Evolutionary conservation across 2,113 vertebrate species (phyloP).

Genomic region (Fregetta grallaria): DNA sequence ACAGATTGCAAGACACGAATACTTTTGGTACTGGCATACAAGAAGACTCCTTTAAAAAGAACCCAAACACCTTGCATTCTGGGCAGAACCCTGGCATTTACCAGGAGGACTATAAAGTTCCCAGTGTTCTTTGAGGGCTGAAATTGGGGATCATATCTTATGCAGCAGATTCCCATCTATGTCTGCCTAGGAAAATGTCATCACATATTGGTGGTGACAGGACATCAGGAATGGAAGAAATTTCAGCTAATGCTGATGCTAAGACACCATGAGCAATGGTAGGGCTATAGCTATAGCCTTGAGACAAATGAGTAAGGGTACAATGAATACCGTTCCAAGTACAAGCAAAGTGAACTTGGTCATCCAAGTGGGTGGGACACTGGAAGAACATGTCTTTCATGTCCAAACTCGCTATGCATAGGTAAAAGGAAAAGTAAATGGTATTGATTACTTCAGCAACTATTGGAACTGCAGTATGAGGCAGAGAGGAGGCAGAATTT

Average conservation of each 20-base stretch:
- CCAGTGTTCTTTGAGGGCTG: not conserved
- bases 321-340: not conserved
- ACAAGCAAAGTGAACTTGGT: not conserved
- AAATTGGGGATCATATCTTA: not conserved
- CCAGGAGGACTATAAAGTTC: not conserved
- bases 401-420: not conserved
- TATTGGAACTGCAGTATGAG: not conserved
- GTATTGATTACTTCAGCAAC: not conserved
- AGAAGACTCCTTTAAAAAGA: not conserved
- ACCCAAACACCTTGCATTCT: not conserved
- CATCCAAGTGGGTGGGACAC: not conserved
- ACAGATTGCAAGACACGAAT: not conserved
- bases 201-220: not conserved
- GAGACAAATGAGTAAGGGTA: not conserved
- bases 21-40: not conserved
- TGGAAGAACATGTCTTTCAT: not conserved
- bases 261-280: not conserved
- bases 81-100: not conserved
- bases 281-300: not conserved
- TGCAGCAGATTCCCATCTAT: not conserved
- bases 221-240: not conserved
- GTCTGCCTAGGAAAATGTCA: not conserved
- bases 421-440: not conserved
- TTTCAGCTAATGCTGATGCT: not conserved
- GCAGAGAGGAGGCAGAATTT: not conserved